phyloP scores from a whole-genome alignment of 2,797 vertebrate species.

The Choloepus didactylus region DNA sequence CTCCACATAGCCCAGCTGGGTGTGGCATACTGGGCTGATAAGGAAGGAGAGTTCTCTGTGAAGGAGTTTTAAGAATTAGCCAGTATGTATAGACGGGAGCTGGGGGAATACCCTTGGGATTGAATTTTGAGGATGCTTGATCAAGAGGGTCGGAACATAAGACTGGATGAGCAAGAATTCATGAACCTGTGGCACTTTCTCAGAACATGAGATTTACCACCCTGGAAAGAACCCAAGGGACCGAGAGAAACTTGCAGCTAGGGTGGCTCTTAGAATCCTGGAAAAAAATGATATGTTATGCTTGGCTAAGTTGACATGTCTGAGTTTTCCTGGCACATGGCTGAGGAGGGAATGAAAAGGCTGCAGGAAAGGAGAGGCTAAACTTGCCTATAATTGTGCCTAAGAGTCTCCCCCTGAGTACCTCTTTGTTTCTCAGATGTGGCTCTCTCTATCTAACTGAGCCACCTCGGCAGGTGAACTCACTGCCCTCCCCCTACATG shows the following conservation, averaged over 20 bases:
- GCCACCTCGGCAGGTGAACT: too few species aligned
- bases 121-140: not conserved
- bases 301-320: not conserved
- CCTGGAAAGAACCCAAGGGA: not conserved
- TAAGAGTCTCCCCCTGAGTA: too few species aligned
- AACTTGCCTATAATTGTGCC: too few species aligned
- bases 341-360: not conserved
- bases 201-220: not conserved
- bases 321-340: not conserved
- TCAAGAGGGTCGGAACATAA: not conserved
- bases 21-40: not conserved
- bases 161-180: conserved; percentile 38
- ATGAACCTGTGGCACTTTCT: not conserved
- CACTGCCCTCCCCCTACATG: too few species aligned
- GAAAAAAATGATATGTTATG: not conserved
- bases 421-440: too few species aligned
- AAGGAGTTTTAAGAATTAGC: conserved; percentile 3
- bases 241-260: not conserved
- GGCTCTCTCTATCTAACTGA: too few species aligned
- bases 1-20: not conserved
- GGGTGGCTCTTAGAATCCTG: not conserved
- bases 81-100: not conserved
- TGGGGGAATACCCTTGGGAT: not conserved
- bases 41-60: not conserved
- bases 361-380: too few species aligned